Evolutionary conservation across 1,140 invertebrate genomes (phyloP).

Genomic region (Sinella curviseta): DNA sequence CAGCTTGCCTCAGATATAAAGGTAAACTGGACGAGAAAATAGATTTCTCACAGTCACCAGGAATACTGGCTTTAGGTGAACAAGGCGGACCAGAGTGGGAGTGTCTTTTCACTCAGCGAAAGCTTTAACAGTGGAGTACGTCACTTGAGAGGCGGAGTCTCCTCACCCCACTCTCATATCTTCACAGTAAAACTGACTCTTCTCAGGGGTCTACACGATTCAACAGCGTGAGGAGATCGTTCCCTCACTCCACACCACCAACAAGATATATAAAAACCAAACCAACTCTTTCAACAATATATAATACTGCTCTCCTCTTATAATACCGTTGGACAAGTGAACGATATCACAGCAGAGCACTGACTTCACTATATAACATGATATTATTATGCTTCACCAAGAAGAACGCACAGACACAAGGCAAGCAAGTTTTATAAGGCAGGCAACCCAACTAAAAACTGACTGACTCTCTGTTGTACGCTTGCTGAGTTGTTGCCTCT

Average conservation of each 20-base stretch:
- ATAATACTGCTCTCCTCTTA: too few species aligned
- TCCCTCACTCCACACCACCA: neutral
- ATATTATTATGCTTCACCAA: neutral
- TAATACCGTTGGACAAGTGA: neutral
- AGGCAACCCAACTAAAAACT: neutral
- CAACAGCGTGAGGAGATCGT: constrained; percentile 1
- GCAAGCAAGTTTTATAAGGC: neutral
- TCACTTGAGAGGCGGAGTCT: constrained; percentile 15
- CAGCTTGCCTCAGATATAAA: neutral
- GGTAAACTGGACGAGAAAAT: neutral
- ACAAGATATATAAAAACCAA: neutral
- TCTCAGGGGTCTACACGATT: neutral
- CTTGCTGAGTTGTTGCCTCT: too few species aligned
- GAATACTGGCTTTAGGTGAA: constrained; percentile 6
- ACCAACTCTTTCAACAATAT: neutral
- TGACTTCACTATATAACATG: too few species aligned
- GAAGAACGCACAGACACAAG: neutral
- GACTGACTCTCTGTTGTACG: too few species aligned
- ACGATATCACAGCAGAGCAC: neutral
- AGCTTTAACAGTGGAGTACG: neutral
- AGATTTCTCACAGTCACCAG: neutral
- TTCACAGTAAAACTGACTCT: neutral
- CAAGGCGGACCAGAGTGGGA: constrained; percentile 2
- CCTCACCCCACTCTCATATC: neutral
- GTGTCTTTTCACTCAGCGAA: neutral